phyloP scores from a whole-genome alignment of 2,797 vertebrate species.

The Sebastes flavidus region DNA sequence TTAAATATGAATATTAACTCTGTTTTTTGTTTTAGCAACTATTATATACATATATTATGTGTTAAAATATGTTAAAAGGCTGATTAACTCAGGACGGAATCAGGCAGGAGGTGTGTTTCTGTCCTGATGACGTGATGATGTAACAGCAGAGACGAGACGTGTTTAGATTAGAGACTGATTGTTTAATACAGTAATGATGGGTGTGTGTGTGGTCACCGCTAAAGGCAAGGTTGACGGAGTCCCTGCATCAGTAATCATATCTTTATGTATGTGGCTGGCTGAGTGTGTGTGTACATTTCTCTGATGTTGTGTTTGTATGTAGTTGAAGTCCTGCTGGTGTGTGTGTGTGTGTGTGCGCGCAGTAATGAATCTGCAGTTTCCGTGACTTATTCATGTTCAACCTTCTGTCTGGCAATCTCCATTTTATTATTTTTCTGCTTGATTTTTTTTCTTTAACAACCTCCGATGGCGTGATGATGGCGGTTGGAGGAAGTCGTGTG shows the following conservation, averaged over 20 bases:
- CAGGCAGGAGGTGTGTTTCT: background rate
- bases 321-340: background rate
- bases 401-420: slow-evolving; percentile 29
- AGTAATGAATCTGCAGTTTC: slow-evolving; percentile 17
- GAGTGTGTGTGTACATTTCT: slow-evolving; percentile 11
- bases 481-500: background rate
- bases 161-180: background rate
- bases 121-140: background rate
- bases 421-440: slow-evolving; percentile 30
- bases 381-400: slow-evolving; percentile 25
- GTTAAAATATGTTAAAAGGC: too few relatives aligned
- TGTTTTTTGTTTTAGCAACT: too few relatives aligned
- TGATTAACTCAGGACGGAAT: too few relatives aligned
- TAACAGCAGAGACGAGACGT: background rate
- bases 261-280: slow-evolving; percentile 19
- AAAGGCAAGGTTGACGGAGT: background rate
- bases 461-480: slow-evolving; percentile 2
- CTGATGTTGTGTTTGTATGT: background rate
- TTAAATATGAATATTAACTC: too few relatives aligned
- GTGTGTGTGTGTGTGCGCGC: background rate
- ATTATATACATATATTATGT: too few relatives aligned
- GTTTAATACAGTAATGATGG: too few relatives aligned
- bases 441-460: slow-evolving; percentile 37
- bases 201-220: accelerated
- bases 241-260: background rate